These are phyloP conservation scores for Drosophila nigrodunni DNA, from an alignment of 1,140 invertebrate species.

Conservation along the genomic window DNA sequence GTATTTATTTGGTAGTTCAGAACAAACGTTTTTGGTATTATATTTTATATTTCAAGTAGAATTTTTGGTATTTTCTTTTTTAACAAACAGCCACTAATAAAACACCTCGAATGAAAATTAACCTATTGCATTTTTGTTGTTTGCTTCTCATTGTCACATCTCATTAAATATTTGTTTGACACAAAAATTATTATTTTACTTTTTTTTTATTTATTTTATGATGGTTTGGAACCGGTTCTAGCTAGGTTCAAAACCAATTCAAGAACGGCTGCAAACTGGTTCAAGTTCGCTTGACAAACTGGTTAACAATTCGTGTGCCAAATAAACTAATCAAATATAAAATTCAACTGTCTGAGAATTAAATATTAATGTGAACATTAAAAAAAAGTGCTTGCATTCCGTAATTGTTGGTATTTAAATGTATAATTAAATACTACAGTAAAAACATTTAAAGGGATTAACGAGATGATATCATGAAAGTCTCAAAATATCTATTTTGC, in stretches of 20 bases:
- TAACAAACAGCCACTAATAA: background rate
- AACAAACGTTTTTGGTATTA: too few relatives aligned
- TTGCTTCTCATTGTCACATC: slow-evolving; percentile 6
- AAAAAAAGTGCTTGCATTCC: background rate
- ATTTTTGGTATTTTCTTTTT: too few relatives aligned
- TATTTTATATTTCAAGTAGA: too few relatives aligned
- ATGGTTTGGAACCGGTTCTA: slow-evolving; percentile 21
- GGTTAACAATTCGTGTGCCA: slow-evolving; percentile 29
- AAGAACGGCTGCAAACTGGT: slow-evolving; percentile 28
- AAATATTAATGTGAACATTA: background rate
- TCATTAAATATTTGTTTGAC: slow-evolving; percentile 14
- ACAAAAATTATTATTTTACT: background rate
- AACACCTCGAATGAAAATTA: slow-evolving; percentile 2
- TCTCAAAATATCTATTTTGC: background rate
- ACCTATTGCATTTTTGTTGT: background rate
- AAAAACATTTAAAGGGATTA: background rate
- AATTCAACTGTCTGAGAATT: slow-evolving; percentile 1
- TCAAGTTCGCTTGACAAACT: slow-evolving; percentile 19
- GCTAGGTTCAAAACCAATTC: slow-evolving; percentile 1
- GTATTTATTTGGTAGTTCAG: slow-evolving; percentile 6
- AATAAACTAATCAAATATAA: slow-evolving; percentile 20
- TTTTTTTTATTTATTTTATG: background rate
- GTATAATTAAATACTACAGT: background rate
- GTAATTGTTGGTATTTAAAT: slow-evolving; percentile 1
- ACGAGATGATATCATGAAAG: background rate